Evolutionary conservation across 1,140 invertebrate species (phyloP).

Genomic region (Listronotus bonariensis): DNA sequence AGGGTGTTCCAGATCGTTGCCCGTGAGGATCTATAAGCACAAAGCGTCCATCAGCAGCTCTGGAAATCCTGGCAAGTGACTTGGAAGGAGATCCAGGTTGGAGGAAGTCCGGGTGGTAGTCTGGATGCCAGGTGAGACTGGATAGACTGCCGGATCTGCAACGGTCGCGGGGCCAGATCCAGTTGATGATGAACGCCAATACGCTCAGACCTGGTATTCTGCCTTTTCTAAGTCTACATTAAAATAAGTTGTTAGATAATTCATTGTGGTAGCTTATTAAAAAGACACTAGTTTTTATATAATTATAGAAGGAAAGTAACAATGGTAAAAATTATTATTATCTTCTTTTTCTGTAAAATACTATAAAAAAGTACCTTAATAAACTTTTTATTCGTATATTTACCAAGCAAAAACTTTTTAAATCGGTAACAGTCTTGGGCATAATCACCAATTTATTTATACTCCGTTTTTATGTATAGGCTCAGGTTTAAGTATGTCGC

Average conservation of each 20-base stretch:
- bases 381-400: no score
- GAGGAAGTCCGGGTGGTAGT: slow-evolving; percentile 53
- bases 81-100: slow-evolving; percentile 60
- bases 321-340: no score
- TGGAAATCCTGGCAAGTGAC: slow-evolving; percentile 66
- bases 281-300: slow-evolving; percentile 6
- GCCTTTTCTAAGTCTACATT: slow-evolving; percentile 84
- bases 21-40: slow-evolving; percentile 68
- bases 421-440: no score
- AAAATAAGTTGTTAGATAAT: slow-evolving; percentile 40
- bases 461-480: no score
- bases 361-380: no score
- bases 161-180: slow-evolving; percentile 71
- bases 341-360: no score
- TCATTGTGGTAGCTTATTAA: no score
- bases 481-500: no score
- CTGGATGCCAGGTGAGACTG: slow-evolving; percentile 56
- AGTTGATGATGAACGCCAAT: slow-evolving; percentile 67
- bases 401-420: no score
- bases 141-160: slow-evolving; percentile 56
- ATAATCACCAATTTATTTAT: no score
- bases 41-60: slow-evolving; percentile 75
- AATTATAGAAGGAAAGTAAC: no score
- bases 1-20: slow-evolving; percentile 65
- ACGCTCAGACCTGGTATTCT: slow-evolving; percentile 89